Percentiles rank a stretch among this genome's conserved stretches.
phyloP scores from a whole-genome alignment of 2,888 invertebrate genomes.

The Schizaphis graminum region DNA sequence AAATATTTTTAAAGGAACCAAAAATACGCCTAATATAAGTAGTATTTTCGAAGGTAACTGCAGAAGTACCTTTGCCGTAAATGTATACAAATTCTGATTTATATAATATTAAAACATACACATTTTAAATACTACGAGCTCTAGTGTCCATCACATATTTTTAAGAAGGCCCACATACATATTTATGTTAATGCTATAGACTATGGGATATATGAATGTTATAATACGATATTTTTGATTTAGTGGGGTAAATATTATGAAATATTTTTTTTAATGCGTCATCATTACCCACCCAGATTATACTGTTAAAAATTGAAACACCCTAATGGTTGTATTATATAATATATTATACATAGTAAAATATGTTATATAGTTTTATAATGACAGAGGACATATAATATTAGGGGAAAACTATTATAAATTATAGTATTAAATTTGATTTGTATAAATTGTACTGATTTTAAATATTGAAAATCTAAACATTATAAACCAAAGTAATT shows the following conservation, averaged over 20 bases:
- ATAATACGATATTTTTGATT: background rate
- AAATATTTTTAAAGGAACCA: background rate
- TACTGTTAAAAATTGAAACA: conserved; percentile 5
- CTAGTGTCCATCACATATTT: background rate
- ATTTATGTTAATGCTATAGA: background rate
- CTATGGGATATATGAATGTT: background rate
- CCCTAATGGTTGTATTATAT: background rate
- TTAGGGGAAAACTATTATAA: background rate
- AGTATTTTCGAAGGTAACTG: background rate
- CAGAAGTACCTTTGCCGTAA: background rate
- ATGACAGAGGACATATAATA: background rate
- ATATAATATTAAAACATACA: background rate
- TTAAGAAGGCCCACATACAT: background rate
- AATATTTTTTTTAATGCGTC: conserved; percentile 18
- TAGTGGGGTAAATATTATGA: conserved; percentile 35
- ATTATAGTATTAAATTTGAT: background rate
- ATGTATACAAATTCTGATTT: background rate
- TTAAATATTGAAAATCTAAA: background rate
- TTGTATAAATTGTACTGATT: background rate
- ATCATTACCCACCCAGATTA: background rate
- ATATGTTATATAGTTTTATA: conserved; percentile 9
- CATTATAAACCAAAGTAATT: background rate
- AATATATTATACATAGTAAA: background rate
- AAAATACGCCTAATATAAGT: background rate
- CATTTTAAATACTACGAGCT: background rate